These are phyloP conservation scores for Brachionus sp. DNA, from an alignment of 1,140 invertebrate genomes.

Conservation along the genomic window DNA sequence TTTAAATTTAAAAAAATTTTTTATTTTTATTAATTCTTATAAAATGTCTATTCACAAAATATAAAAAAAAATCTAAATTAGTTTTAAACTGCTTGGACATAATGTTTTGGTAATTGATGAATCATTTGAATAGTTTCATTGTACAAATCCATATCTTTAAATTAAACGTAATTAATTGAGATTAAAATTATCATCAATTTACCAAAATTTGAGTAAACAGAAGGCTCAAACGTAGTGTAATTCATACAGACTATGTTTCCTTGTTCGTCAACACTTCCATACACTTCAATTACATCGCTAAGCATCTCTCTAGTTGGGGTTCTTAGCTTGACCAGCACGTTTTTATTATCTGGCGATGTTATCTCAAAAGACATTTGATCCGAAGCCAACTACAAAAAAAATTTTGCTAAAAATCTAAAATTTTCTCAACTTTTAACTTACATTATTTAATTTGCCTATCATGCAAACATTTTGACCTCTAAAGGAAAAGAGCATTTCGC, in stretches of 20 bases:
- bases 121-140: constrained; percentile 41
- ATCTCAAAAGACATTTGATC: constrained; percentile 44
- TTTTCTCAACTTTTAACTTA: background rate
- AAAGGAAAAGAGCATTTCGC: background rate
- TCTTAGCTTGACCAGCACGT: constrained; percentile 21
- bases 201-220: constrained; percentile 1
- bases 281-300: constrained; percentile 36
- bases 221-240: constrained; percentile 41
- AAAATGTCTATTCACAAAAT: no score
- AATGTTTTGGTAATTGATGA: constrained; percentile 42
- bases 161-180: background rate
- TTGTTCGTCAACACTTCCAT: constrained; percentile 44
- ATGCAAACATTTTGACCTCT: constrained; percentile 36
- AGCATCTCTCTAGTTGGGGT: constrained; percentile 27
- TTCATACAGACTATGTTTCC: constrained; percentile 41
- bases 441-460: constrained; percentile 27
- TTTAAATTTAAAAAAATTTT: no score
- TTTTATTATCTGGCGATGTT: background rate
- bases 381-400: background rate
- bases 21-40: no score
- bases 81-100: background rate
- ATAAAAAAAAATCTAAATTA: no score
- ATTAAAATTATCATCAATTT: background rate
- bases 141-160: constrained; percentile 39
- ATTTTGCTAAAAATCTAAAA: background rate